phyloP scores from a whole-genome alignment of 2,113 vertebrate genomes.

The Probosciger aterrimus region DNA sequence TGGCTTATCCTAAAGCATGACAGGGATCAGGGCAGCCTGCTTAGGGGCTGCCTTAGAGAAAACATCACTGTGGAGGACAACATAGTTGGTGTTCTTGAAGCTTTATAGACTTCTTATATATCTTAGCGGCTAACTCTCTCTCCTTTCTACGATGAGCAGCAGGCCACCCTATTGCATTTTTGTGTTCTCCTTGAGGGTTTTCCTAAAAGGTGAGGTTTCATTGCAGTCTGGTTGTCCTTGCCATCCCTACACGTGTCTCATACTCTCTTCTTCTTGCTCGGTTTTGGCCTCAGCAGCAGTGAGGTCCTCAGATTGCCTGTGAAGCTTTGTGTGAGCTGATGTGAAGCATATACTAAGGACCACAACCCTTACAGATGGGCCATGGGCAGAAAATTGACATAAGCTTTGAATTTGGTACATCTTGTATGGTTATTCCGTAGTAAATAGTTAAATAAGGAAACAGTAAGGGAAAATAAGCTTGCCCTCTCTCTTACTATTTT shows the following conservation, averaged over 20 bases:
- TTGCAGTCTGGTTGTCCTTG: neutral
- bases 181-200: neutral
- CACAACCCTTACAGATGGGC: neutral
- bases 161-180: neutral
- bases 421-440: neutral
- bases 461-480: neutral
- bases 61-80: neutral
- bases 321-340: neutral
- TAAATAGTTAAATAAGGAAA: neutral
- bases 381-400: rapidly evolving
- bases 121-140: neutral
- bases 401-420: neutral
- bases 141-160: neutral
- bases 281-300: neutral
- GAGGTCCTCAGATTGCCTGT: neutral
- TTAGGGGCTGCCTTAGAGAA: neutral
- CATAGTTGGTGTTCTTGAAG: neutral
- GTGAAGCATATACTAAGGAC: rapidly evolving
- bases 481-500: conserved; percentile 12
- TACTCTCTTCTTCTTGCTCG: neutral
- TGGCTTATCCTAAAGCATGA: neutral
- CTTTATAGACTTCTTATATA: neutral
- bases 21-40: rapidly evolving
- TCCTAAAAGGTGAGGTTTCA: neutral
- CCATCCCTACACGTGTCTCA: rapidly evolving